A percentile compares a stretch with the other conserved stretches of the same genome.
Evolutionary conservation across 1,140 invertebrate genomes (phyloP).

Genomic region (Grapholita molesta): DNA sequence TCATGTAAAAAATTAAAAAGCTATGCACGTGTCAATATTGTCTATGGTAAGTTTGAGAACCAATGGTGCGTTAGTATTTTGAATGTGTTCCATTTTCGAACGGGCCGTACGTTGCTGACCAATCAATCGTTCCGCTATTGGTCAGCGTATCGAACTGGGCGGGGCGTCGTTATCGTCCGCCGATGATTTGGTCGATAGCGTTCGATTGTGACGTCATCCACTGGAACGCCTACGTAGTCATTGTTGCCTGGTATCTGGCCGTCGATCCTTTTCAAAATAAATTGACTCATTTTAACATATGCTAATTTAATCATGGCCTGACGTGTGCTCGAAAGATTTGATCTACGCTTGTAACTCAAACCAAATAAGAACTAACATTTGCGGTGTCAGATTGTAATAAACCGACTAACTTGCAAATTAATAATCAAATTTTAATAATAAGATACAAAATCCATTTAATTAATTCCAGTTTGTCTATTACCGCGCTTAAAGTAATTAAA

Average conservation of each 20-base stretch:
- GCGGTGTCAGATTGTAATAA: not conserved
- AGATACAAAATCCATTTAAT: slow-evolving; percentile 10
- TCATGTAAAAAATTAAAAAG: slow-evolving; percentile 37
- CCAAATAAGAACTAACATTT: not conserved
- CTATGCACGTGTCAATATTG: slow-evolving; percentile 41
- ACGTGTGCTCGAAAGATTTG: not conserved
- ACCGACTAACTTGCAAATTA: not conserved
- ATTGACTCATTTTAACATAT: slow-evolving; percentile 1
- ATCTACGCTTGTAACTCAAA: not conserved
- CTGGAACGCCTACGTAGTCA: slow-evolving; percentile 24
- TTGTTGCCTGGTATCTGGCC: slow-evolving; percentile 36
- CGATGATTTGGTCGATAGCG: slow-evolving; percentile 60
- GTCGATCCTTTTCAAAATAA: not conserved
- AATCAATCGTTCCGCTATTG: slow-evolving; percentile 61
- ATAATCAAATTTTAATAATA: not conserved
- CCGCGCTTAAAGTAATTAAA: slow-evolving; percentile 15
- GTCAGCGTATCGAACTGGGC: slow-evolving; percentile 50
- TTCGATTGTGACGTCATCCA: slow-evolving; percentile 44
- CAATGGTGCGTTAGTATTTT: not conserved
- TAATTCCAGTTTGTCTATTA: slow-evolving; percentile 14
- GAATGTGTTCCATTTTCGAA: slow-evolving; percentile 22
- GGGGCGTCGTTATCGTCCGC: slow-evolving; percentile 55
- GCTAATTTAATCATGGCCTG: not conserved
- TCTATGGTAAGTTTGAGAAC: slow-evolving; percentile 17
- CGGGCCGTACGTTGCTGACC: slow-evolving; percentile 49